Conservation (phyloP, 2,113 vertebrate species). For the Myotis brandtii region DNA sequence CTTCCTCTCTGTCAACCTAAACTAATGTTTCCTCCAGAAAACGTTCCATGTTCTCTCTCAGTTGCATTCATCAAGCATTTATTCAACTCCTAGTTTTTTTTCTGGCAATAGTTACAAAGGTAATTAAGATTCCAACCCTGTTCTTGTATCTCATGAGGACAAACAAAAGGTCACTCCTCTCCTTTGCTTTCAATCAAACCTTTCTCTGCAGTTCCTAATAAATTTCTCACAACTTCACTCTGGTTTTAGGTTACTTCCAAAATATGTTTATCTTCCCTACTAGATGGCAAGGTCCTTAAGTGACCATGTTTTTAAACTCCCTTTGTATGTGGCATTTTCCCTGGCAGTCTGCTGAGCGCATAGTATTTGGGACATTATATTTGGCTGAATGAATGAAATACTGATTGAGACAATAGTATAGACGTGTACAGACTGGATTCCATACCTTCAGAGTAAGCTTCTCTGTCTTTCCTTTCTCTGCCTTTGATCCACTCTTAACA, state of each 20-base stretch:
- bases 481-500: not conserved
- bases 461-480: not conserved
- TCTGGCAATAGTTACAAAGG: not conserved
- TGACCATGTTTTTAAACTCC: not conserved
- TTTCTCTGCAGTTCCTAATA: not conserved
- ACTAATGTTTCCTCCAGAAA: not conserved
- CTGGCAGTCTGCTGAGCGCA: not conserved
- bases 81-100: not conserved
- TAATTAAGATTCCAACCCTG: not conserved
- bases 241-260: not conserved
- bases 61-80: not conserved
- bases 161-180: not conserved
- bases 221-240: not conserved
- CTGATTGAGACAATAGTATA: not conserved
- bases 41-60: not conserved
- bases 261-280: not conserved
- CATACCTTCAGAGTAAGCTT: not conserved
- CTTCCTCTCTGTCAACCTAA: conserved; percentile 7
- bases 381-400: not conserved
- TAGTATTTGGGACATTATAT: not conserved
- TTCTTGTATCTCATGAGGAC: not conserved
- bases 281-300: not conserved
- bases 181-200: not conserved
- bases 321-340: not conserved
- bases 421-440: not conserved